Base-by-base conservation (phyloP, 1,140 invertebrate species). In the Gonioctena quinquepunctata region DNA sequence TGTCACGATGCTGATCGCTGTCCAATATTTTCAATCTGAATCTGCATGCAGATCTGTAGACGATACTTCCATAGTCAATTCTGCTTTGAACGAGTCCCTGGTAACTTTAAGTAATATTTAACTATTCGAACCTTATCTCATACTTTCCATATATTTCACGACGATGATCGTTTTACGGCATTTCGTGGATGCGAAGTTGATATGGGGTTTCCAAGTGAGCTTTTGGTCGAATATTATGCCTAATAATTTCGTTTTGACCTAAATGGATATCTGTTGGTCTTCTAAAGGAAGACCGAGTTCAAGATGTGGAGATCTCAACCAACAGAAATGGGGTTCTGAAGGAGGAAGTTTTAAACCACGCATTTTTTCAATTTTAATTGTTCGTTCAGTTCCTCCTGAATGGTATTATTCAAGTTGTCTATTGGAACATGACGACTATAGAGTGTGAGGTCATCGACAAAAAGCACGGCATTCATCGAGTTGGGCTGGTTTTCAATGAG, bases 41-140 rank as follows among this genome's bases (percentile, higher is more conserved):
- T 6, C 6, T 6, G 22, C 33, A 33, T 11, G 64, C 65, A 21
- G 65, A 48, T n/a, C n/a, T n/a, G n/a, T n/a, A n/a, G n/a, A n/a
- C n/a, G n/a, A n/a, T n/a, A n/a, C n/a, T n/a, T n/a, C 70, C 70
- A 33, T 72, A 69, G 50, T 68, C 62, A 21, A 72, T n/a, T 48
- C 54, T 54, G 16, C 59, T 69, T 4, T 48, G 25, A 18, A 72
- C 59, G 2, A 72, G 60, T 49, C 28, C 56, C 59, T 56, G 28
- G 52, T 72, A 72, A 72, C 18, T 48, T 18, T 62, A 13, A 72
- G 13, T 19, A 69, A 54, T 4, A 33, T 69, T 7, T 61, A 18
- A 11, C 49, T 26, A 61, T 72, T 22, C 16, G 71, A 56, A 49
- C 71, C 33, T n/a, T n/a, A 42, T 7, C n/a, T 6, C n/a, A 7